Evolutionary conservation across 2,888 invertebrate genomes (phyloP), one percentile per base, ranked within the genome.

Genomic region (Sycophila texana): DNA sequence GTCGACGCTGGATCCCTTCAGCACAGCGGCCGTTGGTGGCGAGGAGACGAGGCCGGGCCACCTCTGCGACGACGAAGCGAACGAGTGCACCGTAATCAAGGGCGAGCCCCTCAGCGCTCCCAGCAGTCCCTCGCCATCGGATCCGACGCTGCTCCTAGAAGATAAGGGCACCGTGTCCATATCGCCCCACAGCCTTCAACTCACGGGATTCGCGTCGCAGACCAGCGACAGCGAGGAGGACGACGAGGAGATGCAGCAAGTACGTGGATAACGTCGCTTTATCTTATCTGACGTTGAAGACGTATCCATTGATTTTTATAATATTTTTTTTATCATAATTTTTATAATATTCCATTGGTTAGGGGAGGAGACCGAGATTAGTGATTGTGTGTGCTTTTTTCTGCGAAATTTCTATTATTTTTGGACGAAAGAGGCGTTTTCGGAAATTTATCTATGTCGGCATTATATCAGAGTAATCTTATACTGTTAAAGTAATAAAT

Each of bases 61-160:
- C 7, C 39, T 74, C 10, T 65, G 60, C 22, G 65, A 55, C 18
- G 57, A 53, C 12, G 66, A 63, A 10, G 18, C 16, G 14, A 22
- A 3, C 16, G 60, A 20, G 12, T 72, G 75, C 39, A 66, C 84
- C 26, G 91, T 92, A 83, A 94, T 96, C 84, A 96, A 96, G 91
- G 94, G 95, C 77, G 96, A 96, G 87, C 96, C 96, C 74, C 92
- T 94, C 84, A 95, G 95, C 80, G 94, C 94, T 85, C 93, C 94
- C 10, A 93, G 94, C 86, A 96, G 95, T 81, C 95, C 95, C 16
- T 93, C 93, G 39, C 94, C 94, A 20, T 94, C 95, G 81, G 95
- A 95, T 88, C 94, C 95, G 47, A 93, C 94, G 73, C 83, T 83
- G 51, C 80, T 87, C 4, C 74, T 84, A 66, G 87, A 88, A 10